Evolutionary conservation across 1,140 invertebrate genomes (phyloP), one percentile per base, ranked within the genome.

Genomic region (Planococcus citri): DNA sequence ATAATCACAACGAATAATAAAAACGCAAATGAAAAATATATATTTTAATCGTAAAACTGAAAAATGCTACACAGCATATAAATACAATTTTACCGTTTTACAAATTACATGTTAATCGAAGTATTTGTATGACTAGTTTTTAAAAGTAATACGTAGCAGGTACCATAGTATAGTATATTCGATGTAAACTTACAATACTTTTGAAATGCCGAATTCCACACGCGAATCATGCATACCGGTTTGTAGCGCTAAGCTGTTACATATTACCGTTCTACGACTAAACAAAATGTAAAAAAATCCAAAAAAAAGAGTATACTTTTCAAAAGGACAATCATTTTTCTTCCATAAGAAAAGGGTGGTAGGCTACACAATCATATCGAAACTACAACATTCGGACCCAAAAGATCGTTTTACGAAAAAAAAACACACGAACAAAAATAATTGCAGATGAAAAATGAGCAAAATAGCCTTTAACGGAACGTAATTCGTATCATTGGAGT

Each of bases 61-160:
- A 33, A n/a, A 51, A 51, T 51, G 41, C 41, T 51, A 51, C n/a
- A n/a, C 41, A 51, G 41, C n/a, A 51, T n/a, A 51, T 51, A 51
- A 51, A 51, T 51, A 51, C 41, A 51, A 51, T 51, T 20, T 17
- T 51, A 17, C 12, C n/a, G n/a, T 51, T 20, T n/a, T 51, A 51
- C n/a, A 51, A 14, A 51, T 17, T n/a, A n/a, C n/a, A 51, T 51
- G 41, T 51, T 51, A 51, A 51, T 51, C 41, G 41, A 51, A 51
- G n/a, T 51, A 51, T 51, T 51, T 51, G 41, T 17, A 51, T 51
- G 41, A 51, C 41, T 51, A 51, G 41, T 51, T 51, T 33, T 51
- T 9, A 51, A 51, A 51, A 17, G 10, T 51, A 51, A 51, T 51
- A 51, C 41, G 41, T 51, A 51, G 41, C 41, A 51, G 41, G 41